Evolutionary conservation across 2,888 invertebrate species (phyloP).

Genomic region (Orthonychiurus folsomi): DNA sequence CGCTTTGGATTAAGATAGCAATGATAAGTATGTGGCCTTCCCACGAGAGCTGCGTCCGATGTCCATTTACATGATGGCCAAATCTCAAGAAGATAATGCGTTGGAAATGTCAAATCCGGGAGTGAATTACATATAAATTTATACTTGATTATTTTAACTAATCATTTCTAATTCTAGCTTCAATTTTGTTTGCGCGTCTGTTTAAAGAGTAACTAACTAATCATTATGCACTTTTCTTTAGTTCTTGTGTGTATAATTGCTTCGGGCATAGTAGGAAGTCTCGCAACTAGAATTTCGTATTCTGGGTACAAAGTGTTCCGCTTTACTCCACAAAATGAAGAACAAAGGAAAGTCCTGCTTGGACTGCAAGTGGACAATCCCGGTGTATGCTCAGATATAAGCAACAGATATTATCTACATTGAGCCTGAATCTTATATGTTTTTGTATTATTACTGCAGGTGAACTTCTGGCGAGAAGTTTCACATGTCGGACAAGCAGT

Average conservation of each 20-base stretch:
- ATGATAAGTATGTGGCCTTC: no score
- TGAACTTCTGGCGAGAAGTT: conserved; percentile 36
- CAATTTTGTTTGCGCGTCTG: no score
- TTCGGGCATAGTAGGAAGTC: background rate
- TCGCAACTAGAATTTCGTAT: background rate
- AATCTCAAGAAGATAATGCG: background rate
- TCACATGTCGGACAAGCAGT: conserved; percentile 31
- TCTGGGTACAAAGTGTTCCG: conserved; percentile 54
- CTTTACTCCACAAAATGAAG: conserved; percentile 48
- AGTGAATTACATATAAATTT: no score
- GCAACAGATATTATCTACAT: conserved; percentile 7
- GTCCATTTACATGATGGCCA: no score
- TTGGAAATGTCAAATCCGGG: no score
- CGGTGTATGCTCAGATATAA: conserved; percentile 40
- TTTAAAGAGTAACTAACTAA: no score
- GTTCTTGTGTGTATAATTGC: background rate
- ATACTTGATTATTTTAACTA: no score
- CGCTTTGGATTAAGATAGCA: no score
- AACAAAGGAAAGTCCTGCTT: conserved; percentile 46
- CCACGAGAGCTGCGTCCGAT: no score
- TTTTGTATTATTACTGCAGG: conserved; percentile 19
- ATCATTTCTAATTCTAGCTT: no score
- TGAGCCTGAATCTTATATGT: background rate
- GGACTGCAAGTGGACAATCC: conserved; percentile 42
- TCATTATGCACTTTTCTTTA: background rate